Conservation (phyloP, 2,888 invertebrate genomes). For the Gnatocerus cornutus region DNA sequence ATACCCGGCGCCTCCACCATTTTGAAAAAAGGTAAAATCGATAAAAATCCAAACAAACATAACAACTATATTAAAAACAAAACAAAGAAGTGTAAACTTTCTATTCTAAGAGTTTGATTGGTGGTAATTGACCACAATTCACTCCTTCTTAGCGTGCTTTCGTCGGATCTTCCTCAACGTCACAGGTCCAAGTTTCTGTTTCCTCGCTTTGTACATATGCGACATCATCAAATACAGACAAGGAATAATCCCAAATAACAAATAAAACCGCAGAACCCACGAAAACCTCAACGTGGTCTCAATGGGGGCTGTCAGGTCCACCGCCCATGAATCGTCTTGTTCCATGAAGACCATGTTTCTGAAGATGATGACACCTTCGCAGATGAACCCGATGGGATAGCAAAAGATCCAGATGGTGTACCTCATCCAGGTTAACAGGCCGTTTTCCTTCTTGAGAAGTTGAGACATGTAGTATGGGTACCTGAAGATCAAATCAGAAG, state of each 20-base stretch:
- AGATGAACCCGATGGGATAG: conserved; percentile 91
- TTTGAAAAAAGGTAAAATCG: too few species aligned
- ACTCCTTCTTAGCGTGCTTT: conserved; percentile 24
- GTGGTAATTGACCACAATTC: neutral
- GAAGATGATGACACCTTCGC: conserved; percentile 87
- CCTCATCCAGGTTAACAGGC: conserved; percentile 90
- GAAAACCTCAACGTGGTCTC: conserved; percentile 93
- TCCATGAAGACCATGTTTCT: conserved; percentile 93
- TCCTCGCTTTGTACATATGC: conserved; percentile 86
- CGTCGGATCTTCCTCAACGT: conserved; percentile 53
- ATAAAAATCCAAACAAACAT: too few species aligned
- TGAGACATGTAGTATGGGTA: conserved; percentile 95
- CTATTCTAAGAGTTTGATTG: too few species aligned
- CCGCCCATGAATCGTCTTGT: conserved; percentile 83
- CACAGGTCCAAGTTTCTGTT: conserved; percentile 76
- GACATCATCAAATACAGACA: conserved; percentile 85
- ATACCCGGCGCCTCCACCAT: too few species aligned
- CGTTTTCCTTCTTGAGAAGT: conserved; percentile 82
- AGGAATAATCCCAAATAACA: conserved; percentile 84
- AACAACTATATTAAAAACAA: too few species aligned
- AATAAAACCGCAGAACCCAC: conserved; percentile 83
- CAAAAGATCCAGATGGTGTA: conserved; percentile 95
- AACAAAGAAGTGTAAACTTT: too few species aligned
- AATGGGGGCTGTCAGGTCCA: conserved; percentile 86
- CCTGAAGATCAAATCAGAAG: conserved; percentile 71